Evolutionary conservation across 2,797 vertebrate genomes (phyloP), one percentile per base, ranked within the genome.

Genomic region (Catamblyrhynchus diadema): DNA sequence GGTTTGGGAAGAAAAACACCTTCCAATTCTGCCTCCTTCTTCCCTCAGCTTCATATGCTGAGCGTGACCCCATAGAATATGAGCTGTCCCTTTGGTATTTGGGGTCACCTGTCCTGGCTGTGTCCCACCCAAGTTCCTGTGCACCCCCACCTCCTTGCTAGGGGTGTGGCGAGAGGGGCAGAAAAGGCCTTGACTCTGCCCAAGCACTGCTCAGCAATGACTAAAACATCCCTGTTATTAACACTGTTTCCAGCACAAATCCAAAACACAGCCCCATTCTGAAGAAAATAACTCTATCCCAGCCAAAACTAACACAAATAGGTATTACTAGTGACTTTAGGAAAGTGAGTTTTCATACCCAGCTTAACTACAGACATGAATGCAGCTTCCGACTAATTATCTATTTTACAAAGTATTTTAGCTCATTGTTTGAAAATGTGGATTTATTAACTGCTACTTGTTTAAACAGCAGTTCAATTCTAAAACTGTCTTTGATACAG

Each of bases 91-190:
- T 45, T 28, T 64, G 35, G 37, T 48, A 44, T 19, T 3, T 60
- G 39, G 20, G 1, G 22, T 53, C 28, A 45, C 5, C 45, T 60
- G 10, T 66, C 47, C 61, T 41, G 33, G 14, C 33, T 53, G 22
- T 33, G 39, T 53, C 15, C 18, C 30, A 67, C 41, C 61, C 2
- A 4, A 17, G 0, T 16, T 3, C 5, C 2, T 41, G 53, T 27
- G 12, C 25, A 35, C 2, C 3, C 33, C 18, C 13, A 12, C 7
- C 33, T 81, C 47, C 47, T 60, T 2, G 0, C 18, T 35, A 22
- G 4, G 10, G 18, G 12, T 5, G 14, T 12, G 18, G 14, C 0
- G 0, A 41, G 25, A 81, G 10, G 47, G 41, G n/a, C 17, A 64
- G 56, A 62, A 77, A 37, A 25, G 14, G 24, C 28, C 14, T 50